A percentile compares a stretch with the other conserved stretches of the same genome.
phyloP scores from a whole-genome alignment of 2,888 invertebrate species.

The Empis livida region DNA sequence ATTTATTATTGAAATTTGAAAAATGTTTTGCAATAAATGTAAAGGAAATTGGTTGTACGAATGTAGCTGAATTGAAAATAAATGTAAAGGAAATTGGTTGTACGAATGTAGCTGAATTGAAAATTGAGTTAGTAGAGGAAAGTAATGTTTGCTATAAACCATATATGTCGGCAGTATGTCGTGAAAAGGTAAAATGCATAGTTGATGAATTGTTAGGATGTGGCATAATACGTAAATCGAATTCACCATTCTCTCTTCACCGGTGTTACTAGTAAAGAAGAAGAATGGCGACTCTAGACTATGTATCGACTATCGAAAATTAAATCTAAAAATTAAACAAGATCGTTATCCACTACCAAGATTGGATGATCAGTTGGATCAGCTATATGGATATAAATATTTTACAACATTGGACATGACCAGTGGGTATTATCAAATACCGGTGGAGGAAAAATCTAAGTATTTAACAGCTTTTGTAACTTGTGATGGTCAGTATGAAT shows the following conservation, averaged over 20 bases:
- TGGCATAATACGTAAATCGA: constrained; percentile 16
- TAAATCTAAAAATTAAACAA: constrained; percentile 21
- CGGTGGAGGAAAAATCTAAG: constrained; percentile 17
- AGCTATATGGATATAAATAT: constrained; percentile 14
- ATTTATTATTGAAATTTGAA: no score
- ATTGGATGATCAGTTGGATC: constrained; percentile 20
- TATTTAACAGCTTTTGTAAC: constrained; percentile 1
- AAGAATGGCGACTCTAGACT: constrained; percentile 16
- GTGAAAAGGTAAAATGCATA: constrained; percentile 13
- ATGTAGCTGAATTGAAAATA: no score
- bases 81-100: not conserved
- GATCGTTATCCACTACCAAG: constrained; percentile 22
- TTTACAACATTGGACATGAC: constrained; percentile 20
- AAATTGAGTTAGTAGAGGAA: constrained; percentile 14
- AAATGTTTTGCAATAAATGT: constrained; percentile 3
- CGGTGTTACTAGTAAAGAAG: constrained; percentile 14
- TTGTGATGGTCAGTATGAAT: constrained; percentile 18
- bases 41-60: no score
- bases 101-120: constrained; percentile 8
- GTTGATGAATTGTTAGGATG: constrained; percentile 12
- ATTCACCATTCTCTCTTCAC: constrained; percentile 17
- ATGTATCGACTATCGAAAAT: constrained; percentile 17
- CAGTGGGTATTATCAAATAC: constrained; percentile 12
- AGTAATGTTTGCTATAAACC: constrained; percentile 17
- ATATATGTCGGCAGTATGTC: constrained; percentile 19